A percentile compares a stretch with the other conserved stretches of the same genome.
Evolutionary conservation across 2,797 vertebrate genomes (phyloP).

Genomic region (Spondyliosoma cantharus): DNA sequence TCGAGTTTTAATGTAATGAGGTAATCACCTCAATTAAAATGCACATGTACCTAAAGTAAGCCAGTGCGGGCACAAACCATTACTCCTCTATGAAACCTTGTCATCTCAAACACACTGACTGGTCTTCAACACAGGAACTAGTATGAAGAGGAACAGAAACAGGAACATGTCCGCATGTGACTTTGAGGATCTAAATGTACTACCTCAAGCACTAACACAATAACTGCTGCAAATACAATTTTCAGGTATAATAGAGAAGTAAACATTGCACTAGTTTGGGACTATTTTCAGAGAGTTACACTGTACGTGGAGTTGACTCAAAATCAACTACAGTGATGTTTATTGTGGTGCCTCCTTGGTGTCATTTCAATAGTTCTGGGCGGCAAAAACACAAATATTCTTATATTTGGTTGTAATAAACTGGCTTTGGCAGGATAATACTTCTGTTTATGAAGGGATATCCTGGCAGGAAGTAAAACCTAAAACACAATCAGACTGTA

Average conservation of each 20-base stretch:
- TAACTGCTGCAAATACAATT: neutral
- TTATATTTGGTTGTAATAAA: too few relatives aligned
- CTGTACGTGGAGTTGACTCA: neutral
- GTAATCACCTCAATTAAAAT: neutral
- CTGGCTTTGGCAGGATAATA: neutral
- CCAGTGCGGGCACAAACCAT: neutral
- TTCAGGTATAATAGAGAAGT: too few relatives aligned
- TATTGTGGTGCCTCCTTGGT: neutral
- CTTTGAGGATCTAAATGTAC: neutral
- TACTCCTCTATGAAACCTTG: neutral
- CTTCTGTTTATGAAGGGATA: neutral
- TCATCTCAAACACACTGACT: neutral
- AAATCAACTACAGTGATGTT: neutral
- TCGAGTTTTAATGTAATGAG: neutral
- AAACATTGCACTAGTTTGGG: neutral
- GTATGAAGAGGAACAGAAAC: slow-evolving; percentile 38
- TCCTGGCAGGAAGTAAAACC: neutral
- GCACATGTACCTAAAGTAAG: neutral
- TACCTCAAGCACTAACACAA: neutral
- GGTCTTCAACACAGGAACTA: slow-evolving; percentile 2
- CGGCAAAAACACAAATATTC: neutral
- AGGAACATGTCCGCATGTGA: slow-evolving; percentile 44
- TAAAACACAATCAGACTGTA: neutral
- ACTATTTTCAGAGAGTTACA: neutral
- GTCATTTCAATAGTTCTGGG: neutral